Base-by-base conservation (phyloP, 2,113 vertebrate genomes). In the Scomber scombrus region DNA sequence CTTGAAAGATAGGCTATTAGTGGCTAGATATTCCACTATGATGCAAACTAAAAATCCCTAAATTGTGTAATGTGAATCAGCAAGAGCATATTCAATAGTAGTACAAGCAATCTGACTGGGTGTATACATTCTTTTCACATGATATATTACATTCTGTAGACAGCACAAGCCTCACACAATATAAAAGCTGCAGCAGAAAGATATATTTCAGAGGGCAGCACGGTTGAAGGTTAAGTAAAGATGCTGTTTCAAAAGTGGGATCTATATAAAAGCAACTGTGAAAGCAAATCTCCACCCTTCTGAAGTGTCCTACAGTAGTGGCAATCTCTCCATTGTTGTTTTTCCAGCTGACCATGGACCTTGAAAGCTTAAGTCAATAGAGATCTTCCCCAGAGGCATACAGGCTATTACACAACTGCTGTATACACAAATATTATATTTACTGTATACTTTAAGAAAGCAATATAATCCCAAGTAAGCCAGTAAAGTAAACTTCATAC, bases 31-130 rank as follows among this genome's bases (percentile, higher is more conserved):
- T 71, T 55, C 6, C 23, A 47, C 3, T 40, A 45, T 80, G 29
- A 77, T n/a, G n/a, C 31, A 72, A 77, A 3, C 11, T 61, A 43
- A 47, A 85, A 85, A 77, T 57, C n/a, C 58, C 63, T 34, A 62
- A 73, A 78, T 75, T 75, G 56, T 81, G 80, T 77, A 54, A 84
- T 51, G 3, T 60, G 57, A 79, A 45, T 66, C 66, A 71, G n/a
- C 5, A 45, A 61, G 8, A 23, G 18, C 21, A 23, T 45, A 55
- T 34, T 13, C 13, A 46, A 7, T 23, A 55, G 5, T 13, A 56
- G 14, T 45, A 15, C 21, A 64, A 47, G n/a, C 31, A 70, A 70
- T 47, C 14, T 65, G 16, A 26, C 57, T 46, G 52, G 56, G 3
- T n/a, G 3, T 14, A 49, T 4, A 12, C 49, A 85, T 57, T 85